These are phyloP conservation scores for Brachionus rubens DNA, from an alignment of 1,140 invertebrate species.

Conservation along the genomic window DNA sequence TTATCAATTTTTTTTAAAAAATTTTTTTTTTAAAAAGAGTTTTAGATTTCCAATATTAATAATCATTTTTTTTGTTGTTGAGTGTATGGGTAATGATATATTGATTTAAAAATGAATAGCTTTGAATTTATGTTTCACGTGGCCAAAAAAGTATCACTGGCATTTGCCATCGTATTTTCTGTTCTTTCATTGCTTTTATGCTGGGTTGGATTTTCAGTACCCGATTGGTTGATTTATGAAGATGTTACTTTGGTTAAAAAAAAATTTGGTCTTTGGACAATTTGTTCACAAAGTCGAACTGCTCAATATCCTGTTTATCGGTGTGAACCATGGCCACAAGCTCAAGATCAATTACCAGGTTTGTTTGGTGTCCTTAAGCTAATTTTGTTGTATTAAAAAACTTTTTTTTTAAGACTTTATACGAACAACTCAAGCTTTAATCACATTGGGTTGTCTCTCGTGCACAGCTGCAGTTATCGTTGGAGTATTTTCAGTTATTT, in stretches of 20 bases:
- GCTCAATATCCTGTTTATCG: neutral
- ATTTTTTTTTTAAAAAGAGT: too few relatives aligned
- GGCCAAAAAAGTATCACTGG: neutral
- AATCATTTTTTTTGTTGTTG: too few relatives aligned
- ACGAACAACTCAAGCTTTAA: slow-evolving; percentile 10
- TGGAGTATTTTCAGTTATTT: neutral
- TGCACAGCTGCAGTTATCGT: neutral
- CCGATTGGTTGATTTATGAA: slow-evolving; percentile 22
- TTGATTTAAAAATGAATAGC: neutral
- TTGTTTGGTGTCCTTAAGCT: too few relatives aligned
- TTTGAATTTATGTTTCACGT: neutral
- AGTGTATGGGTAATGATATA: neutral
- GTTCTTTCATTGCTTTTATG: neutral
- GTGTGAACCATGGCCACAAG: neutral
- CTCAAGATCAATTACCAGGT: neutral
- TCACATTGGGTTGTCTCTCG: neutral
- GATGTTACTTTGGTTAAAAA: neutral
- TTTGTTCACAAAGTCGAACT: neutral
- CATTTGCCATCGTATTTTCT: neutral
- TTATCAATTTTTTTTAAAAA: too few relatives aligned
- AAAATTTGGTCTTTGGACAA: slow-evolving; percentile 26
- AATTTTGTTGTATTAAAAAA: too few relatives aligned
- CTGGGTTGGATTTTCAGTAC: slow-evolving; percentile 11
- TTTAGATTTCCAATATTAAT: too few relatives aligned
- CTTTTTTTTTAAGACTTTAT: too few relatives aligned